These are phyloP conservation scores for Nothura maculosa DNA, from an alignment of 2,797 vertebrate species.

Conservation along the genomic window DNA sequence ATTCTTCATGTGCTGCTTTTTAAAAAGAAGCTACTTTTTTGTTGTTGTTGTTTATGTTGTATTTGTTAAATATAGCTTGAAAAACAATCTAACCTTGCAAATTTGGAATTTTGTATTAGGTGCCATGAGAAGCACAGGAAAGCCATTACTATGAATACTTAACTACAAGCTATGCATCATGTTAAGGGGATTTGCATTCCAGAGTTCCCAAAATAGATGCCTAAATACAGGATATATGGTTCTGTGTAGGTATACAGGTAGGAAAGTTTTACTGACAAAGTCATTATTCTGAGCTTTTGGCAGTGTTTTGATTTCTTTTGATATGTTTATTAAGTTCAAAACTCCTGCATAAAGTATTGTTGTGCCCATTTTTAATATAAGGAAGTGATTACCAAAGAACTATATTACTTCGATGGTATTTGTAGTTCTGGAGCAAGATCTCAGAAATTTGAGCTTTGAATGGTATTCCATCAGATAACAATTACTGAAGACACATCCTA, in stretches of 20 bases:
- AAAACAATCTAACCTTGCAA: background rate
- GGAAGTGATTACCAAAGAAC: background rate
- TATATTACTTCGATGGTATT: background rate
- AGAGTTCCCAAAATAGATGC: background rate
- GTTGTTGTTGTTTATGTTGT: background rate
- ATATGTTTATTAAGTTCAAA: background rate
- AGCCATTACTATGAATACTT: background rate
- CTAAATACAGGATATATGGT: background rate
- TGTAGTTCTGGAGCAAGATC: background rate
- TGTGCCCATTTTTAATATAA: background rate
- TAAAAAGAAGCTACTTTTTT: background rate
- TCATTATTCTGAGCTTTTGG: background rate
- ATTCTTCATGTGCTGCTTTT: background rate
- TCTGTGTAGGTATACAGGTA: background rate
- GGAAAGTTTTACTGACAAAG: background rate
- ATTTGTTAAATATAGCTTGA: background rate
- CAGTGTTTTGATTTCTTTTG: background rate
- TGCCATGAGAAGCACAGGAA: background rate
- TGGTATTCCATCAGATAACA: background rate
- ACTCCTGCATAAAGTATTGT: rapidly evolving
- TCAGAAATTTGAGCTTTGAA: background rate
- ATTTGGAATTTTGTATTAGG: background rate
- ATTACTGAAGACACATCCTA: background rate
- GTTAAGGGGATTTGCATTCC: background rate
- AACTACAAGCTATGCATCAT: background rate